Conservation (phyloP, 2,888 invertebrate genomes). For the Meloe dianella region DNA sequence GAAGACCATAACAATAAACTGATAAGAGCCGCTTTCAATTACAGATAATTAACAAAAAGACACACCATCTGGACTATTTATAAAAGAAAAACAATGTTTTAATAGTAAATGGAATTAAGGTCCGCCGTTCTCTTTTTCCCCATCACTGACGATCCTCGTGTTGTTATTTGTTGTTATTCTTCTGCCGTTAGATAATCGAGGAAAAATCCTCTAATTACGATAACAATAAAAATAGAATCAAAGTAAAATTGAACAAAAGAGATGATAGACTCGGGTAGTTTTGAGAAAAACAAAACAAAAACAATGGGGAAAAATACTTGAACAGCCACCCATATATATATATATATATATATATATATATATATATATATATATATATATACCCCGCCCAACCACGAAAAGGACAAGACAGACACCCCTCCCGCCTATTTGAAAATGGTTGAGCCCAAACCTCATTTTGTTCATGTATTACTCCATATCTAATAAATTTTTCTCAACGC, state of each 20-base stretch:
- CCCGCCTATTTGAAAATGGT: constrained; percentile 58
- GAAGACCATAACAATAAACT: neutral
- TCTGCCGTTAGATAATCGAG: neutral
- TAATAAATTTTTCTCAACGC: constrained; percentile 58
- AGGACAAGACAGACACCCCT: constrained; percentile 55
- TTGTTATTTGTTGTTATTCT: neutral
- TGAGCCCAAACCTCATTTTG: constrained; percentile 61
- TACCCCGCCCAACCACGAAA: constrained; percentile 51
- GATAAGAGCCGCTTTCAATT: neutral
- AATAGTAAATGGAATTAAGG: neutral
- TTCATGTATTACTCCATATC: constrained; percentile 57
- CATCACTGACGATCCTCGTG: neutral
- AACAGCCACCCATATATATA: constrained; percentile 18
- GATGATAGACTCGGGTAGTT: neutral
- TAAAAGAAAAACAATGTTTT: neutral
- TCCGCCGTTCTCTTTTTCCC: neutral
- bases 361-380: too few relatives aligned
- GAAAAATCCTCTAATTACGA: neutral
- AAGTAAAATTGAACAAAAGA: constrained; percentile 1
- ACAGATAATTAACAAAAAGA: neutral
- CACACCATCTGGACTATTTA: neutral
- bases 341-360: too few relatives aligned
- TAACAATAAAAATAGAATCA: neutral
- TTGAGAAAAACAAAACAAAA: neutral
- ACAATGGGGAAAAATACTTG: constrained; percentile 12